Conservation (phyloP, 2,113 vertebrate genomes). For the Saccopteryx bilineata region DNA sequence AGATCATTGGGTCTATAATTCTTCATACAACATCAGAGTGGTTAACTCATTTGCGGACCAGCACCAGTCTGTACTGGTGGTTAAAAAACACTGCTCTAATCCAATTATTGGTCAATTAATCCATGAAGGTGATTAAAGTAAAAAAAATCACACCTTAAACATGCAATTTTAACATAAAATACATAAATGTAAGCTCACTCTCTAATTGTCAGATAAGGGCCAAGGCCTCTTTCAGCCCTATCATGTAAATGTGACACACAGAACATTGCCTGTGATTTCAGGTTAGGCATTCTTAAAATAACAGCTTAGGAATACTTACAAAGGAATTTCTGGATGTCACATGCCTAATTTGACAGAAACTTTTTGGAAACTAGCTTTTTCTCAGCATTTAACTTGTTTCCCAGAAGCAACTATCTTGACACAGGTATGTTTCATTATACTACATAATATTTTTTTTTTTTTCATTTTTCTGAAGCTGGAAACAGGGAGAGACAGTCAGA, state of each 20-base stretch:
- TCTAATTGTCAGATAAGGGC: not conserved
- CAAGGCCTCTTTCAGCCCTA: not conserved
- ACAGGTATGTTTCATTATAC: not conserved
- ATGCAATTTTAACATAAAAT: constrained; percentile 17
- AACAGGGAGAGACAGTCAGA: too few species aligned
- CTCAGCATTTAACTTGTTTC: not conserved
- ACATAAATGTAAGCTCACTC: not conserved
- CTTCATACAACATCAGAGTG: too few species aligned
- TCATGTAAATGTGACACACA: not conserved
- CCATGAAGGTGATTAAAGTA: not conserved
- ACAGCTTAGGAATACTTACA: not conserved
- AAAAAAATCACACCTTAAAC: not conserved
- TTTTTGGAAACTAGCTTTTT: not conserved
- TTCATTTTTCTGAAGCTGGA: too few species aligned
- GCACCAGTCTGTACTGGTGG: too few species aligned
- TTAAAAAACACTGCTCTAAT: not conserved
- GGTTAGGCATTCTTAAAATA: not conserved
- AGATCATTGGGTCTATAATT: too few species aligned
- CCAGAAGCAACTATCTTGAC: not conserved
- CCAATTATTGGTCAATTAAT: not conserved
- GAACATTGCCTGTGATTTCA: not conserved
- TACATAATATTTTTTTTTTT: constrained; percentile 25
- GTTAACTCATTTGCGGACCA: too few species aligned
- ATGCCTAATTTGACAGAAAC: not conserved
- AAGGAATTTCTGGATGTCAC: not conserved